A percentile compares a stretch with the other conserved stretches of the same genome.
phyloP scores from a whole-genome alignment of 2,797 vertebrate genomes.

The Monodelphis domestica region DNA sequence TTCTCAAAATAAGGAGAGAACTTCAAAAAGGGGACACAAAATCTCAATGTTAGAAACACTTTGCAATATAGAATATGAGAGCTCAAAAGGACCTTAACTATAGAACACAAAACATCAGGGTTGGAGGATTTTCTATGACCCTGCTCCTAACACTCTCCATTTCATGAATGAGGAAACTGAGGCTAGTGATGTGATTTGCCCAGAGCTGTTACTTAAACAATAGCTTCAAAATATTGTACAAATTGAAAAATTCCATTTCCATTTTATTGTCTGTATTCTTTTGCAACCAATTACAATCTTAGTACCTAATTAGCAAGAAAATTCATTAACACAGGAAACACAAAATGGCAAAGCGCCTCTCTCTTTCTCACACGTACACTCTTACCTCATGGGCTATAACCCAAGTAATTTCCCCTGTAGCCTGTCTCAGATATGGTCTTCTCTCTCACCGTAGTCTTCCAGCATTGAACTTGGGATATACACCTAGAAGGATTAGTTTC shows the following conservation, averaged over 20 bases:
- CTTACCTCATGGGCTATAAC: not conserved
- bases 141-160: not conserved
- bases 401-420: not conserved
- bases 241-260: not conserved
- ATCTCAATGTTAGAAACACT: not conserved
- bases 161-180: not conserved
- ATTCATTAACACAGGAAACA: not conserved
- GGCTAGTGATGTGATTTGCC: not conserved
- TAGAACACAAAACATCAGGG: not conserved
- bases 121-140: not conserved
- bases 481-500: not conserved
- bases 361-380: not conserved
- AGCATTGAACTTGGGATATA: not conserved
- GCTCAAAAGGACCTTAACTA: not conserved
- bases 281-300: not conserved
- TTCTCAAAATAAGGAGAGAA: not conserved
- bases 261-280: not conserved
- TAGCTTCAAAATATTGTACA: not conserved
- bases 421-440: not conserved
- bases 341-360: not conserved
- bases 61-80: not conserved
- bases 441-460: not conserved
- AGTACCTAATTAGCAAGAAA: not conserved
- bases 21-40: not conserved
- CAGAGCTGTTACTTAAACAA: not conserved